Evolutionary conservation across 1,140 invertebrate species (phyloP).

Genomic region (Calliphora vicina): DNA sequence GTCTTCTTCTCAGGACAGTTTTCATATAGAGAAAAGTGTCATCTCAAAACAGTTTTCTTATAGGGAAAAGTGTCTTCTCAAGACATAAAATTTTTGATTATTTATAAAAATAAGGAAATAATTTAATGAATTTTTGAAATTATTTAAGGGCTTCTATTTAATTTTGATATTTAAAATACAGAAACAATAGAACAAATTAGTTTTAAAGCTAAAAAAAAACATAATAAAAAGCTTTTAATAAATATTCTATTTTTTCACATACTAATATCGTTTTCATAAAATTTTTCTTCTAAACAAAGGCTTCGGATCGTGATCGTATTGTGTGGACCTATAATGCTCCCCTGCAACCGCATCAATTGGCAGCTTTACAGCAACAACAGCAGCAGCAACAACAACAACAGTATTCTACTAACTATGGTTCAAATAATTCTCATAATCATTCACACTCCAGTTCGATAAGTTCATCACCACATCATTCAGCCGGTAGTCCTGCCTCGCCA

Average conservation of each 20-base stretch:
- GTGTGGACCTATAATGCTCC: constrained; percentile 93
- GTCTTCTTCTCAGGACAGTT: no score
- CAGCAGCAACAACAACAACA: constrained; percentile 54
- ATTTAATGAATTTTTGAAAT: neutral
- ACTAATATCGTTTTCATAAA: neutral
- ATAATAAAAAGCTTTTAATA: neutral
- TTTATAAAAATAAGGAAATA: neutral
- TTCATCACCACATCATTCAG: constrained; percentile 64
- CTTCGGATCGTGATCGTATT: constrained; percentile 70
- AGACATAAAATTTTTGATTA: no score
- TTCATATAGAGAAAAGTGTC: no score
- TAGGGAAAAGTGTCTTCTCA: no score
- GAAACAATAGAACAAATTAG: neutral
- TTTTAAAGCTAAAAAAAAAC: neutral
- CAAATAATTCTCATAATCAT: constrained; percentile 51
- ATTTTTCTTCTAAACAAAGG: constrained; percentile 43
- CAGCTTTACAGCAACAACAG: constrained; percentile 57
- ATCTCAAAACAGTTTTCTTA: no score
- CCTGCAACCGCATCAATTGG: constrained; percentile 65
- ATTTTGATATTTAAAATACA: no score
- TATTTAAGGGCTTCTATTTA: neutral
- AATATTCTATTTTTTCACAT: neutral
- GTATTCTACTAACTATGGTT: constrained; percentile 39
- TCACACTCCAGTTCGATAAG: constrained; percentile 65
- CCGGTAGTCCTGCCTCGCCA: constrained; percentile 77